Conservation (phyloP, 2,888 invertebrate species). For the Stramonita haemastoma region DNA sequence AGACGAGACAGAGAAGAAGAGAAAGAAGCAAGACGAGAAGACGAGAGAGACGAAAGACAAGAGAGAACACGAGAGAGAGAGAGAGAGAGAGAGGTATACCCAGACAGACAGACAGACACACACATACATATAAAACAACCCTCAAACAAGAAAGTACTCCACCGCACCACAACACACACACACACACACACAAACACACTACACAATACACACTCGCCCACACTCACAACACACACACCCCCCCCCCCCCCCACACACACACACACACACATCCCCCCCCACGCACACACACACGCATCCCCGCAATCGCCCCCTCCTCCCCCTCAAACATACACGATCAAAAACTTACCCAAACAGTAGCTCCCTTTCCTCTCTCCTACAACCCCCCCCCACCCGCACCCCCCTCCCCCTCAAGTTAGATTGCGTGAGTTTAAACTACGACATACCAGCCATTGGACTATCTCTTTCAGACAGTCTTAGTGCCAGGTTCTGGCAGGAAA, state of each 20-base stretch:
- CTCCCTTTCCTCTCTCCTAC: not conserved
- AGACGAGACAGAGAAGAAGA: too few relatives aligned
- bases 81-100: too few relatives aligned
- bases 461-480: too few relatives aligned
- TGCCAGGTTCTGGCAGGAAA: too few relatives aligned
- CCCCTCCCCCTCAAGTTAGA: not conserved
- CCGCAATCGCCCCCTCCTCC: not conserved
- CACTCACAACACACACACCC: too few relatives aligned
- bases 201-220: not conserved
- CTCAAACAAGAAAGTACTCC: not conserved
- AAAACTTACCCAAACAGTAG: not conserved
- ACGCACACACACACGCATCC: not conserved
- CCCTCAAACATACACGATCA: not conserved
- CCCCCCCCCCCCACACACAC: not conserved
- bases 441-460: too few relatives aligned
- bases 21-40: too few relatives aligned
- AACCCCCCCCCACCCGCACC: not conserved
- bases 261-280: not conserved
- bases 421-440: too few relatives aligned
- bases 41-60: too few relatives aligned
- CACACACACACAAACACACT: not conserved
- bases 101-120: constrained; percentile 18
- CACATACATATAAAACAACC: not conserved
- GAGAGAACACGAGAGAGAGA: too few relatives aligned
- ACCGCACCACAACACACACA: not conserved